Evolutionary conservation across 2,113 vertebrate species (phyloP).

Genomic region (Pteropus alecto): DNA sequence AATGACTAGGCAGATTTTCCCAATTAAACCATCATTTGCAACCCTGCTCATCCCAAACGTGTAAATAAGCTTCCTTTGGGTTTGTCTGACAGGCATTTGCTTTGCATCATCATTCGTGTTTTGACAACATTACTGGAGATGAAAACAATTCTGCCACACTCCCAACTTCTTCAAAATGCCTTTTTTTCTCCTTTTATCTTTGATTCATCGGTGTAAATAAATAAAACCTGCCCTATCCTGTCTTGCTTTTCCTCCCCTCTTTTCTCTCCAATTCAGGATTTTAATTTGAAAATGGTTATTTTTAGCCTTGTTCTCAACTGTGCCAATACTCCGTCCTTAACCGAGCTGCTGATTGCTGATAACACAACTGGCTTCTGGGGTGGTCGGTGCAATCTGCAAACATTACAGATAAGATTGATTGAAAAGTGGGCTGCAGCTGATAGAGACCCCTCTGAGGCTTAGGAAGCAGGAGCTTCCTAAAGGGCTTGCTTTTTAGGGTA

Average conservation of each 20-base stretch:
- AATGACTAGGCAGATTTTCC: constrained; percentile 53
- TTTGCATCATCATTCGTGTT: constrained; percentile 53
- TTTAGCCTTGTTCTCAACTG: constrained; percentile 80
- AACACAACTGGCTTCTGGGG: constrained; percentile 64
- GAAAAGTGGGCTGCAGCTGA: constrained; percentile 74
- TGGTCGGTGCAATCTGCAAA: constrained; percentile 80
- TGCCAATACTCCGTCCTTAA: constrained; percentile 75
- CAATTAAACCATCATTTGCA: constrained; percentile 52
- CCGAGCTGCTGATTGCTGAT: constrained; percentile 82
- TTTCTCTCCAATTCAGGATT: constrained; percentile 66
- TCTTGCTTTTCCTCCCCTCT: constrained; percentile 34
- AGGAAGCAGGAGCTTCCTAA: constrained; percentile 53
- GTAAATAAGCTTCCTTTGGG: constrained; percentile 63
- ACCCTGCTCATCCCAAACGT: neutral
- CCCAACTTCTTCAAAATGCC: constrained; percentile 27
- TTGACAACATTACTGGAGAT: constrained; percentile 47
- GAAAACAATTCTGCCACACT: constrained; percentile 55
- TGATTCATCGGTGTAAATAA: constrained; percentile 73
- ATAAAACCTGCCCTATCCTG: constrained; percentile 73
- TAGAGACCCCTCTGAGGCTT: constrained; percentile 49
- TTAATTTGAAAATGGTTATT: constrained; percentile 85
- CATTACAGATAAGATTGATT: constrained; percentile 74
- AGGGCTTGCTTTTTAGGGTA: constrained; percentile 59
- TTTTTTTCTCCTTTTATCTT: constrained; percentile 49
- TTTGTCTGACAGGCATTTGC: constrained; percentile 44